phyloP scores from a whole-genome alignment of 2,888 invertebrate genomes.

The Phengaris alcon region DNA sequence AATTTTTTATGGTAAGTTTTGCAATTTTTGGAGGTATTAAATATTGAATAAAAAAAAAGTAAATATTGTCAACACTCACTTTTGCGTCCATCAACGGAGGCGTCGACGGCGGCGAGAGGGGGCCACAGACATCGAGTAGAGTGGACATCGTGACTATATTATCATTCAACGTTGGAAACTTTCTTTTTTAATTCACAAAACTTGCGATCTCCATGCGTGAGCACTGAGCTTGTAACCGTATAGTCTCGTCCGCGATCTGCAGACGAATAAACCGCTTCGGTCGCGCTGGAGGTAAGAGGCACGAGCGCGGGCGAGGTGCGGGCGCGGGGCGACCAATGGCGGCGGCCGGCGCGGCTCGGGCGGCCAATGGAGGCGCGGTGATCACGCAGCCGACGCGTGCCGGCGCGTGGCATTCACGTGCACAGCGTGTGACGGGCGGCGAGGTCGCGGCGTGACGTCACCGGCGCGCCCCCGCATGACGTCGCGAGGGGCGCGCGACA shows the following conservation, averaged over 20 bases:
- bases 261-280: slow-evolving; percentile 75
- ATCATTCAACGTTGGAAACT: slow-evolving; percentile 65
- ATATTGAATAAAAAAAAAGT: slow-evolving; percentile 19
- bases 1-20: slow-evolving; percentile 36
- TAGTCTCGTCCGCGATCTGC: slow-evolving; percentile 64
- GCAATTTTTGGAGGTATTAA: slow-evolving; percentile 16
- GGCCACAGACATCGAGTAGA: slow-evolving; percentile 72
- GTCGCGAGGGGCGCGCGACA: slow-evolving; percentile 55
- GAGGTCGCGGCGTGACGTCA: slow-evolving; percentile 80
- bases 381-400: slow-evolving; percentile 90
- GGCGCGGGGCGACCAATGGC: slow-evolving; percentile 80
- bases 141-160: slow-evolving; percentile 64
- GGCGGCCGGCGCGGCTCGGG: slow-evolving; percentile 84
- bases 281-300: slow-evolving; percentile 69
- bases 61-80: slow-evolving; percentile 63
- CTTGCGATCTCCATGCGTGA: slow-evolving; percentile 57
- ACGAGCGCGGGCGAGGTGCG: slow-evolving; percentile 66
- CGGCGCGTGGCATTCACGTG: slow-evolving; percentile 91
- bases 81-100: slow-evolving; percentile 82
- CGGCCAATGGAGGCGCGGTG: slow-evolving; percentile 79
- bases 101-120: slow-evolving; percentile 85
- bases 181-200: slow-evolving; percentile 74
- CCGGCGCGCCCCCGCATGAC: slow-evolving; percentile 79
- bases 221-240: slow-evolving; percentile 62
- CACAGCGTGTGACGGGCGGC: slow-evolving; percentile 83